These are phyloP conservation scores for Neopelma chrysocephalum DNA, from an alignment of 2,797 vertebrate genomes.

Conservation along the genomic window DNA sequence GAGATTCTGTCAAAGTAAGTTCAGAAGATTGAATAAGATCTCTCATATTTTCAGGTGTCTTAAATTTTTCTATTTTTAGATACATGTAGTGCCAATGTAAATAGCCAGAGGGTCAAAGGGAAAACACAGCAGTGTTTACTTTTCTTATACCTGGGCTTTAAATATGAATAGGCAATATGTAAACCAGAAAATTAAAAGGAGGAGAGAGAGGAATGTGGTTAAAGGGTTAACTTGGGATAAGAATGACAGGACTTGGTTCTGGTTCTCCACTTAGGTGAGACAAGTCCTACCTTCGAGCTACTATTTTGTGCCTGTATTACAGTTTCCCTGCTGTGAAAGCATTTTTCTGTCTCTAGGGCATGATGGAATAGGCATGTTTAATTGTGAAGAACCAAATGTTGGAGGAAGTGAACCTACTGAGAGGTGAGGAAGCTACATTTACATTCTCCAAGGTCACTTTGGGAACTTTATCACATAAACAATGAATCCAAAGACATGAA, in stretches of 20 bases:
- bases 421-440: neutral
- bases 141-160: neutral
- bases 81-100: neutral
- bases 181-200: neutral
- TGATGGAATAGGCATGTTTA: neutral
- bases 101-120: neutral
- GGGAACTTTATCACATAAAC: neutral
- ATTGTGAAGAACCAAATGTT: neutral
- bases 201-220: neutral
- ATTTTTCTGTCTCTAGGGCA: neutral
- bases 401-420: neutral
- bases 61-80: neutral
- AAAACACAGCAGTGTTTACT: neutral
- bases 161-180: neutral
- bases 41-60: neutral
- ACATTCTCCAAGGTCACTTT: neutral
- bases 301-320: neutral
- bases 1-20: neutral
- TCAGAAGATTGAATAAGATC: neutral
- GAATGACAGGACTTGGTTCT: neutral
- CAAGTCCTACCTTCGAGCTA: neutral
- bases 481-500: neutral
- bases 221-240: neutral
- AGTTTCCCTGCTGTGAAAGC: neutral
- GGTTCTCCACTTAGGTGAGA: neutral